phyloP scores from a whole-genome alignment of 2,797 vertebrate genomes.

The Etheostoma perlongum region DNA sequence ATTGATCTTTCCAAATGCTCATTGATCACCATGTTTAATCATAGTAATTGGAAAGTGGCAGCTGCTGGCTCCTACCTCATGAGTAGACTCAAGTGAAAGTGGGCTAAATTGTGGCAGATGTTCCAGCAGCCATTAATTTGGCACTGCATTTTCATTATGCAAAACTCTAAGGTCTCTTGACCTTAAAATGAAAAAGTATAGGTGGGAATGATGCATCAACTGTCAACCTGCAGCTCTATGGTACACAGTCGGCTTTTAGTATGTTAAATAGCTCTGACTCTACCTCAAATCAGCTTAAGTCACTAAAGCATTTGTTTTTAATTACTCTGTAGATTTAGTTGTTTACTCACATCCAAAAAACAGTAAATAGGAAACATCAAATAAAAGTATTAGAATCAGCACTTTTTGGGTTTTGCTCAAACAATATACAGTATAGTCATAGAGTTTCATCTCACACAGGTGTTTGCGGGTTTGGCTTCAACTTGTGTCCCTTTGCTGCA shows the following conservation, averaged over 20 bases:
- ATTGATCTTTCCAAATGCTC: conserved; percentile 47
- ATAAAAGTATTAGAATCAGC: no score
- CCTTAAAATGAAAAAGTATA: conserved; percentile 39
- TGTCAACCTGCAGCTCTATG: background rate
- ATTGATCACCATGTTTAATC: conserved; percentile 63
- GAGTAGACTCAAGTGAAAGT: conserved; percentile 10
- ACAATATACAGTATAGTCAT: no score
- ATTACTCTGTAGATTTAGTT: no score
- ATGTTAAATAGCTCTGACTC: background rate
- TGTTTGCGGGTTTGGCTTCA: no score
- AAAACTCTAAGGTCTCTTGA: conserved; percentile 21
- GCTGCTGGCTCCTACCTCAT: conserved; percentile 41
- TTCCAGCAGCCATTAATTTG: conserved; percentile 28
- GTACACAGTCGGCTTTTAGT: background rate
- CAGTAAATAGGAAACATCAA: no score
- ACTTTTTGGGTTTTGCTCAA: no score
- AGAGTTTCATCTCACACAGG: no score
- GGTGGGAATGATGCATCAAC: conserved; percentile 6
- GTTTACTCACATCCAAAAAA: no score
- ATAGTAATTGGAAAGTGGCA: conserved; percentile 55
- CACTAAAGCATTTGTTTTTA: background rate
- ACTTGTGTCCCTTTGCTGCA: no score
- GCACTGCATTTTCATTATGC: conserved; percentile 18
- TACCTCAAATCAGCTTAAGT: background rate
- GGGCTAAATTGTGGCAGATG: conserved; percentile 47